Evolutionary conservation across 2,888 invertebrate genomes (phyloP), one percentile per base, ranked within the genome.

Genomic region (Mongoloraphidia duomilia): DNA sequence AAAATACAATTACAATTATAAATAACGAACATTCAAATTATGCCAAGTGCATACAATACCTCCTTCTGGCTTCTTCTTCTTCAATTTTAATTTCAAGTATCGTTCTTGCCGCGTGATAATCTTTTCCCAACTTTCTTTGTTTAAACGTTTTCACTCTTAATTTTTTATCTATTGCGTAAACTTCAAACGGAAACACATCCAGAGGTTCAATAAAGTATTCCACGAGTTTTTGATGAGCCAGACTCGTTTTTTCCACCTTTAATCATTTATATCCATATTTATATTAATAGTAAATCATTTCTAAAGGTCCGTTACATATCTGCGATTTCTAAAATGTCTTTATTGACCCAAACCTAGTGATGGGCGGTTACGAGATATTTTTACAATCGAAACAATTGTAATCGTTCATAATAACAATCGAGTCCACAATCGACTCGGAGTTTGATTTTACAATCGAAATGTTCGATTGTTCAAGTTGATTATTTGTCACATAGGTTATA

Each of bases 131-230:
- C 59, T 76, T 74, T 57, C 79, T 73, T 59, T 83, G 78, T 2
- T 83, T 74, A 47, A 84, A 66, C 0, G 79, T 76, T 57, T 76
- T 66, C 11, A 83, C 73, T 58, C 63, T 64, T 6, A 66, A 57
- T 43, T 64, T 57, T 2, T 68, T 68, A 49, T 74, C 70, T 39
- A 84, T 74, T 2, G 75, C 77, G 44, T 63, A 65, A 1, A 84
- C 66, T 12, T 68, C 68, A 45, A 83, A 74, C 0, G 82, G 80
- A 57, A 75, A 78, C 26, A 77, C 72, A 49, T 81, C 79, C 36
- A 87, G 64, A 9, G 78, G 75, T 50, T 79, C 71, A 13, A 84
- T 74, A 56, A 84, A 86, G 56, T 80, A 75, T 8, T 74, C 68
- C 59, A 75, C 69, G 59, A 87, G 69, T 60, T 84, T 84, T 73